Conservation (phyloP, 1,140 invertebrate genomes). For the Caenorhabditis briggsae region DNA sequence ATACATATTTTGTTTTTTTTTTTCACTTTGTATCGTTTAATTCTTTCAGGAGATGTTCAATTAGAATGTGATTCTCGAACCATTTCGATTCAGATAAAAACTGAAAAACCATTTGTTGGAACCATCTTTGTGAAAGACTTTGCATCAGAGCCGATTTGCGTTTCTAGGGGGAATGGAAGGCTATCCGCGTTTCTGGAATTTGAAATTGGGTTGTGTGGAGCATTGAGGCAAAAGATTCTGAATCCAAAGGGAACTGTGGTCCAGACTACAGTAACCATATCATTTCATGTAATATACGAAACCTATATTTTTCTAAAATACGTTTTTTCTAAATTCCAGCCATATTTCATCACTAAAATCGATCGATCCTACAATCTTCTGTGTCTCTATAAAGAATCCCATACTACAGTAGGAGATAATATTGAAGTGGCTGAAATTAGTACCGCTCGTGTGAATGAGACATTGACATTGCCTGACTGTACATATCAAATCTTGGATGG, state of each 20-base stretch:
- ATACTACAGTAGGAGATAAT: not conserved
- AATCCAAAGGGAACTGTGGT: slow-evolving; percentile 3
- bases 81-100: slow-evolving; percentile 20
- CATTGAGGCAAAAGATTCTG: not conserved
- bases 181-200: not conserved
- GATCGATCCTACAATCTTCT: not conserved
- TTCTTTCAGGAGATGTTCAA: slow-evolving; percentile 20
- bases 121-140: slow-evolving; percentile 12
- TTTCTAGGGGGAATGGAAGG: not conserved
- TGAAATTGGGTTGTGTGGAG: slow-evolving; percentile 27
- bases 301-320: no score
- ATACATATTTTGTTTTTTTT: not conserved
- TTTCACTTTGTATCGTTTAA: not conserved
- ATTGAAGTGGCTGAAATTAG: not conserved
- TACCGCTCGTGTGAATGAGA: not conserved
- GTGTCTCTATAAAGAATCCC: not conserved
- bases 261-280: not conserved
- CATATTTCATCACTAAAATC: not conserved
- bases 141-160: not conserved
- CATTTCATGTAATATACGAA: slow-evolving; percentile 6
- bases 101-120: slow-evolving; percentile 21
- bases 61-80: not conserved
- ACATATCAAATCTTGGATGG: not conserved
- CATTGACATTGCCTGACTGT: not conserved
- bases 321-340: not conserved